Evolutionary conservation across 2,888 invertebrate species (phyloP).

Genomic region (Nemotelus pantherinus): DNA sequence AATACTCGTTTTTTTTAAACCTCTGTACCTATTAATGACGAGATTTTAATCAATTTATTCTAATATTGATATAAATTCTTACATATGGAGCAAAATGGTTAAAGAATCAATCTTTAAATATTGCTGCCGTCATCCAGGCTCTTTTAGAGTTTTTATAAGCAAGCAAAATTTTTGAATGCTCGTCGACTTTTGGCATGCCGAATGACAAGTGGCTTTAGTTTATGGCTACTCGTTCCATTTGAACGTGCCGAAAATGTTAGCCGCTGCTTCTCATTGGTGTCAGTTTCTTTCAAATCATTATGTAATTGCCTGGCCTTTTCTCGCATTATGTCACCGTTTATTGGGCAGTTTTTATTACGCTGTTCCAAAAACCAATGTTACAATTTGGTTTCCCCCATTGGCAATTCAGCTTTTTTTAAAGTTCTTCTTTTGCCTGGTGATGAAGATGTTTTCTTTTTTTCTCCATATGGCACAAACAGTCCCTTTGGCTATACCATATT

Average conservation of each 20-base stretch:
- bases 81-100: not conserved
- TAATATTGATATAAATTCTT: constrained; percentile 12
- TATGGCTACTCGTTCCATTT: not conserved
- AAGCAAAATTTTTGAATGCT: not conserved
- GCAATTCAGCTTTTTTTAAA: too few species aligned
- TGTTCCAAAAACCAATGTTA: not conserved
- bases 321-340: not conserved
- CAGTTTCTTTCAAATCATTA: not conserved
- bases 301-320: not conserved
- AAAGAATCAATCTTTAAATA: not conserved
- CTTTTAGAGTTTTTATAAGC: not conserved
- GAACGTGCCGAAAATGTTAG: not conserved
- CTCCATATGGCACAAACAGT: too few species aligned
- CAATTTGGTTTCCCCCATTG: too few species aligned
- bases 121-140: not conserved
- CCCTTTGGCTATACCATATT: too few species aligned
- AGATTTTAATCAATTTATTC: not conserved
- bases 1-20: constrained; percentile 1
- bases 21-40: constrained; percentile 3
- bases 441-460: too few species aligned
- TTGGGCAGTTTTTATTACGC: not conserved
- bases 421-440: too few species aligned
- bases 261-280: not conserved
- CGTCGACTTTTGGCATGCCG: not conserved
- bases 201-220: not conserved